Base-by-base conservation (phyloP, 2,797 vertebrate species). In the Acanthurus lineatus region DNA sequence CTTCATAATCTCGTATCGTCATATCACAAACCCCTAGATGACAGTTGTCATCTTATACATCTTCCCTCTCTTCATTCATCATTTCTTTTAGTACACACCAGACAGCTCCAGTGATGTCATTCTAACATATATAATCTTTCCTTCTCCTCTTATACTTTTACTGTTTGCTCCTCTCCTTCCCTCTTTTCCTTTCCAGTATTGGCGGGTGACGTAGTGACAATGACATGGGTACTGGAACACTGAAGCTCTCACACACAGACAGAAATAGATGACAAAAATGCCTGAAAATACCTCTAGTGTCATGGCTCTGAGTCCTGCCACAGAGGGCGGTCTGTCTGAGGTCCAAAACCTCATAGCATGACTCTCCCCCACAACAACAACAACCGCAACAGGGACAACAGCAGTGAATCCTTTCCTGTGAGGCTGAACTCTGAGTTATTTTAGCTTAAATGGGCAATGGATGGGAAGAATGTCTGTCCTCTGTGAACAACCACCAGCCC, bases 321-420 rank as follows among this genome's bases (percentile, higher is more conserved):
- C 38, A 40, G 38, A 83, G 44, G 20, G 15, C 44, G 42, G 51
- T 77, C 57, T 89, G 77, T 86, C 51, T 91, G 52, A 28, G 48
- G 38, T 68, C 28, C n/a, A 38, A 88, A 86, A 85, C 84, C 86
- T 79, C 86, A 86, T 49, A 69, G 83, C 71, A 76, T 88, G 85
- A 85, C 81, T 82, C 38, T 69, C 51, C 68, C 59, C 56, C 45
- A 51, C 28, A 48, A 65, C 22, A 32, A 76, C 61, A 86, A 81
- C 77, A 73, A 73, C 66, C 66, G 64, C 67, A 58, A 62, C 14
- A 57, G 20, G 53, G 60, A 69, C 52, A 66, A 47, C 48, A 60
- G 52, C 76, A 19, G 61, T 64, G 40, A 71, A 70, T 70, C 47
- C 15, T 69, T 62, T 69, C 56, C 73, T 74, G 56, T 57, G 45